phyloP scores from a whole-genome alignment of 2,797 vertebrate species.

The Australoheros facetus region DNA sequence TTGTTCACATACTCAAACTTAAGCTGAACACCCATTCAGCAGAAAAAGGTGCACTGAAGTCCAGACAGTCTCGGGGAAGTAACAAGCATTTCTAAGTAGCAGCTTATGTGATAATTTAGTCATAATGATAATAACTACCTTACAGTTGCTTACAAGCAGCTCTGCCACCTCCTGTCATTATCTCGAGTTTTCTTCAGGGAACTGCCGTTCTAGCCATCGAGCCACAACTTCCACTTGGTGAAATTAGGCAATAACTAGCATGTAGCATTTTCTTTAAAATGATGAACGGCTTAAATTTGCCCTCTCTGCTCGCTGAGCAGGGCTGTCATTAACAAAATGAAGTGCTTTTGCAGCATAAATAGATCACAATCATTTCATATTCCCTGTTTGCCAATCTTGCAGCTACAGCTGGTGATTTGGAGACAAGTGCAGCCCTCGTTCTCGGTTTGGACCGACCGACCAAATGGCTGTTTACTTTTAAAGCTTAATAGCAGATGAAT shows the following conservation, averaged over 20 bases:
- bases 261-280: neutral
- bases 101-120: neutral
- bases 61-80: neutral
- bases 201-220: neutral
- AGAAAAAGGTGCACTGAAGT: neutral
- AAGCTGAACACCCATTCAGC: neutral
- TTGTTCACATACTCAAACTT: neutral
- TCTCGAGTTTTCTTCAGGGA: slow-evolving; percentile 25
- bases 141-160: neutral
- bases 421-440: slow-evolving; percentile 32
- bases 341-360: slow-evolving; percentile 2
- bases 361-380: slow-evolving; percentile 25
- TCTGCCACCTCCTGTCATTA: neutral
- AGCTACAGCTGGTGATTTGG: slow-evolving; percentile 16
- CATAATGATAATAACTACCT: neutral
- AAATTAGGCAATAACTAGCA: slow-evolving; percentile 9
- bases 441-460: slow-evolving; percentile 16
- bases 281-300: neutral
- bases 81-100: neutral
- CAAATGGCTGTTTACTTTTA: slow-evolving; percentile 17
- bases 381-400: slow-evolving; percentile 25
- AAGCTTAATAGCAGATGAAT: slow-evolving; percentile 23
- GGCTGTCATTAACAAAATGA: slow-evolving; percentile 29
- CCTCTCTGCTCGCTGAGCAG: neutral
- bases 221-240: neutral